These are phyloP conservation scores for Esox masquinongy DNA, from an alignment of 2,797 vertebrate genomes.

Conservation along the genomic window DNA sequence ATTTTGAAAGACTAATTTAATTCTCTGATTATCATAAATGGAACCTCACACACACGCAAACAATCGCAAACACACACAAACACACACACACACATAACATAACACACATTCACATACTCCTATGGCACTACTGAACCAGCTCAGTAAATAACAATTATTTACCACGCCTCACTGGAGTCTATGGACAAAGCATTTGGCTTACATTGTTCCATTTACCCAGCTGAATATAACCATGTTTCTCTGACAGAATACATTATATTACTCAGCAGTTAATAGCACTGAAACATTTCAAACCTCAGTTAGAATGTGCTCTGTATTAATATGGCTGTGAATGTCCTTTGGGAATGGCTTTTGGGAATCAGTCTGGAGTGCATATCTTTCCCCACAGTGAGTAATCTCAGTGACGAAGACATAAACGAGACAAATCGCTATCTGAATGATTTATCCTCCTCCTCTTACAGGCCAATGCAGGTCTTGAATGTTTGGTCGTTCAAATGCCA, in stretches of 20 bases:
- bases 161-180: not conserved
- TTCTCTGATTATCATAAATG: not conserved
- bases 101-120: too few relatives aligned
- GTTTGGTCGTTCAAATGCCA: not conserved
- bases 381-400: slow-evolving; percentile 4
- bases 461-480: not conserved
- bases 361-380: slow-evolving; percentile 1
- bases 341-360: slow-evolving; percentile 25
- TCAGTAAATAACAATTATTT: not conserved
- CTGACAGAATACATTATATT: slow-evolving; percentile 43
- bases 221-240: slow-evolving; percentile 49
- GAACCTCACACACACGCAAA: not conserved
- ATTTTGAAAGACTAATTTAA: not conserved
- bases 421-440: not conserved
- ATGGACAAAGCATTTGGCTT: not conserved
- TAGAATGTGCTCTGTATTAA: not conserved
- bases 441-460: not conserved
- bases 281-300: slow-evolving; percentile 21
- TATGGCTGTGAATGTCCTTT: not conserved
- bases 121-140: not conserved
- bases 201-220: slow-evolving; percentile 49
- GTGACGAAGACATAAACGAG: not conserved
- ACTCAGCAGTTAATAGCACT: slow-evolving; percentile 35
- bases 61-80: not conserved
- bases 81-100: not conserved